Evolutionary conservation across 2,888 invertebrate species (phyloP), one percentile per base, ranked within the genome.

Genomic region (Willowsia nigromaculata): DNA sequence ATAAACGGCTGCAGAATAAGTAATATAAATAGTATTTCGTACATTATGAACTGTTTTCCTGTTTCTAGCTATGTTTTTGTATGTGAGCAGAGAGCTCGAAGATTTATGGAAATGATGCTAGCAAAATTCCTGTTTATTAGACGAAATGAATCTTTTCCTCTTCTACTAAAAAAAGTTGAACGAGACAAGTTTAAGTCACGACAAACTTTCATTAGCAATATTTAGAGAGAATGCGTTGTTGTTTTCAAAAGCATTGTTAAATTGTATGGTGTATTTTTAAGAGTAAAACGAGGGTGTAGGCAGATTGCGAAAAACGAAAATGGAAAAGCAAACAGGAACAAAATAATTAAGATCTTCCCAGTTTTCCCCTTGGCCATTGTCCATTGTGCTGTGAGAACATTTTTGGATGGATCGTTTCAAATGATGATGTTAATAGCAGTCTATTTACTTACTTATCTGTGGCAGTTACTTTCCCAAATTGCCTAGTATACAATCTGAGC

Each of bases 61-160:
- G 27, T 25, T 6, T 62, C 15, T 27, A 9, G 1, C 15, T 27
- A 3, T 62, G 27, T 4, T 11, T 18, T 7, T 62, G 22, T 76
- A 47, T 43, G 76, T 30, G 76, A 76, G 71, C 22, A 62, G 30
- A 15, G 37, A 68, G 68, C 37, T 33, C 22, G 30, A 81, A 88
- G 88, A 88, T 88, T 88, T 88, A 88, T 88, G 82, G 83, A 88
- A 83, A 88, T 83, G 83, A 88, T 74, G 83, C 47, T 33, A 59
- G 62, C 56, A 76, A 88, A 88, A 88, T 83, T 88, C 76, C 53
- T 74, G 83, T 88, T 88, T 88, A 88, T 88, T 84, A 84, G 71
- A 74, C 78, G 71, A 78, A 89, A 84, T 88, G 83, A 88, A 83
- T 82, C 82, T 80, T 82, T 82, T 56, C 68, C 71, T 53, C n/a